phyloP scores from a whole-genome alignment of 2,888 invertebrate species.

The Hanleya hanleyi region DNA sequence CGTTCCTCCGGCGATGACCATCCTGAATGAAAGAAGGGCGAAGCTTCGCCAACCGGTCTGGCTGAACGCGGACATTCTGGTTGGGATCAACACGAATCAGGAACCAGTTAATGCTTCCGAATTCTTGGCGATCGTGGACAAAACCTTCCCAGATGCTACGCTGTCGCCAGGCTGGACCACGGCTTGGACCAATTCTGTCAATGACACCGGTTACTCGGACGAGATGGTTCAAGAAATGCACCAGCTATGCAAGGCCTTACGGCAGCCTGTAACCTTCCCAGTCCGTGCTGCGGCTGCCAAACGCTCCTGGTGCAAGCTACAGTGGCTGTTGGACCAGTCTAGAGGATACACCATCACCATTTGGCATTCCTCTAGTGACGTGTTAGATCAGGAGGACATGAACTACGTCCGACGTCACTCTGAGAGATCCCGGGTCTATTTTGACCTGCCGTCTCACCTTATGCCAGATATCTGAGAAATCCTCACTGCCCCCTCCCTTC shows the following conservation, averaged over 20 bases:
- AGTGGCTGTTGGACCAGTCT: conserved; percentile 77
- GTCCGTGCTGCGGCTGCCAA: conserved; percentile 83
- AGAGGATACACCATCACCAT: conserved; percentile 83
- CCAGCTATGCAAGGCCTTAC: conserved; percentile 72
- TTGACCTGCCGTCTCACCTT: conserved; percentile 81
- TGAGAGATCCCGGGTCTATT: conserved; percentile 81
- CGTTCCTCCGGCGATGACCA: conserved; percentile 72
- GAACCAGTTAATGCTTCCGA: conserved; percentile 79
- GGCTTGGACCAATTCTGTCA: conserved; percentile 78
- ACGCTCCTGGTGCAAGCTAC: conserved; percentile 79
- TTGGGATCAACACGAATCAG: conserved; percentile 80
- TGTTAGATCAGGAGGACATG: conserved; percentile 80
- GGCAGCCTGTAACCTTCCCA: conserved; percentile 87
- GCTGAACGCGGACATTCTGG: conserved; percentile 90
- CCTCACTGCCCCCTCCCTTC: too few species aligned
- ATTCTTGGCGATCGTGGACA: conserved; percentile 79
- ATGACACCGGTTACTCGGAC: conserved; percentile 60
- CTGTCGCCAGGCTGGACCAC: conserved; percentile 93
- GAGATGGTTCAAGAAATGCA: conserved; percentile 78
- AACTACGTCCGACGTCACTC: conserved; percentile 80
- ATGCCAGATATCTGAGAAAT: conserved; percentile 42
- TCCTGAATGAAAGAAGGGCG: conserved; percentile 45
- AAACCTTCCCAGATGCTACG: conserved; percentile 79
- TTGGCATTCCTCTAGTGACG: conserved; percentile 82
- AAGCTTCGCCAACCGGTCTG: conserved; percentile 79